Evolutionary conservation across 2,113 vertebrate genomes (phyloP).

Genomic region (Seriola dumerili): DNA sequence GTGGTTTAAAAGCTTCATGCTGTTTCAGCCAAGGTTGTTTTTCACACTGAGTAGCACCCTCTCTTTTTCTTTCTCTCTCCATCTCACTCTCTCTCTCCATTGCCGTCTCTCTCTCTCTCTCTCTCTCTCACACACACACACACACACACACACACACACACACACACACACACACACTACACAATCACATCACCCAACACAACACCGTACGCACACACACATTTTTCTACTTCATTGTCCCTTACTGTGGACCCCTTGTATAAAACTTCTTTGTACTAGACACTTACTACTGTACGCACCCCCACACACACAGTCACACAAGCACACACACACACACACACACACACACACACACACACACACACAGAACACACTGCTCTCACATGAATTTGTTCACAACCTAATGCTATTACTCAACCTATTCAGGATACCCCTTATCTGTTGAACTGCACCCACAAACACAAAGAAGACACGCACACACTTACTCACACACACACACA

Average conservation of each 20-base stretch:
- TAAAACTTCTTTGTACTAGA: conserved; percentile 44
- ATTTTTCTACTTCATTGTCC: conserved; percentile 35
- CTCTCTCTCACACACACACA: conserved; percentile 8
- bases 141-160: not conserved
- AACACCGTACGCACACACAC: not conserved
- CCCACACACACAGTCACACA: conserved; percentile 15
- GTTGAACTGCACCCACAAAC: conserved; percentile 64
- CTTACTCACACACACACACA: conserved; percentile 41
- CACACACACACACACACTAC: no score
- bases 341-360: not conserved
- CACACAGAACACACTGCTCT: conserved; percentile 30
- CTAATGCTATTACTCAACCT: conserved; percentile 69
- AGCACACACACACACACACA: not conserved
- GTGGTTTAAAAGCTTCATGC: conserved; percentile 71
- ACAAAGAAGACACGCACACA: conserved; percentile 55
- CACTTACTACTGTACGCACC: conserved; percentile 30
- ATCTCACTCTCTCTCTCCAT: not conserved
- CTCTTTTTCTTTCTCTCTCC: conserved; percentile 14
- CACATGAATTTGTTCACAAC: conserved; percentile 52
- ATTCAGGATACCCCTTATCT: conserved; percentile 66
- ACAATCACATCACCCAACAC: no score
- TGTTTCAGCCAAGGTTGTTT: conserved; percentile 70
- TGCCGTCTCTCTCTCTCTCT: not conserved
- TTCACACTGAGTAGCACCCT: conserved; percentile 50
- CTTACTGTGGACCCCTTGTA: conserved; percentile 25